phyloP scores from a whole-genome alignment of 2,888 invertebrate genomes.

The Megaustenia siamemsis region DNA sequence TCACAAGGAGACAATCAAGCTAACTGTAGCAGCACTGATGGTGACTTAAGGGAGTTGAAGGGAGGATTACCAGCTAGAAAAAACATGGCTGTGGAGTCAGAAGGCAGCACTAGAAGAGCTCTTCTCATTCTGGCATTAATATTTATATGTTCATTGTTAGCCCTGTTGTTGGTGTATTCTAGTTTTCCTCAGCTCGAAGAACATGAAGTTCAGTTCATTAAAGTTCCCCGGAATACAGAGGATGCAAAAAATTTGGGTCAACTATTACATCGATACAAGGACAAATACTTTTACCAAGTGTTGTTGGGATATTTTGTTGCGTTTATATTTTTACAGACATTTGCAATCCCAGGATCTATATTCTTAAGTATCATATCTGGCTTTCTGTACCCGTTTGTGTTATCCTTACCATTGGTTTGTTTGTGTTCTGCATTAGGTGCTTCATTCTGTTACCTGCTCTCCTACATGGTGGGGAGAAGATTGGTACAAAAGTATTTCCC shows the following conservation, averaged over 20 bases:
- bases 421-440: constrained; percentile 96
- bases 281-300: constrained; percentile 94
- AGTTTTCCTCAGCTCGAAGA: constrained; percentile 92
- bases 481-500: constrained; percentile 93
- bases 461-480: constrained; percentile 92
- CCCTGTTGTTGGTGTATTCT: constrained; percentile 87
- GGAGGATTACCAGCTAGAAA: not conserved
- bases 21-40: not conserved
- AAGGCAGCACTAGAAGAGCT: constrained; percentile 76
- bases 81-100: not conserved
- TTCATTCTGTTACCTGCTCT: constrained; percentile 94
- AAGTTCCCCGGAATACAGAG: constrained; percentile 94
- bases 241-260: constrained; percentile 96
- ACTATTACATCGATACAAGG: constrained; percentile 94
- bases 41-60: constrained; percentile 13
- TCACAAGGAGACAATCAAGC: not conserved
- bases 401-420: constrained; percentile 90
- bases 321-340: constrained; percentile 98
- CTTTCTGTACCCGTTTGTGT: constrained; percentile 94
- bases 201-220: constrained; percentile 90
- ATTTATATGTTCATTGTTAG: constrained; percentile 85
- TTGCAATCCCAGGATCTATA: constrained; percentile 99
- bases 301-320: constrained; percentile 92
- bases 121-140: constrained; percentile 85
- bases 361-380: constrained; percentile 98